Evolutionary conservation across 1,140 invertebrate genomes (phyloP).

Genomic region (Drosophila oshimai): DNA sequence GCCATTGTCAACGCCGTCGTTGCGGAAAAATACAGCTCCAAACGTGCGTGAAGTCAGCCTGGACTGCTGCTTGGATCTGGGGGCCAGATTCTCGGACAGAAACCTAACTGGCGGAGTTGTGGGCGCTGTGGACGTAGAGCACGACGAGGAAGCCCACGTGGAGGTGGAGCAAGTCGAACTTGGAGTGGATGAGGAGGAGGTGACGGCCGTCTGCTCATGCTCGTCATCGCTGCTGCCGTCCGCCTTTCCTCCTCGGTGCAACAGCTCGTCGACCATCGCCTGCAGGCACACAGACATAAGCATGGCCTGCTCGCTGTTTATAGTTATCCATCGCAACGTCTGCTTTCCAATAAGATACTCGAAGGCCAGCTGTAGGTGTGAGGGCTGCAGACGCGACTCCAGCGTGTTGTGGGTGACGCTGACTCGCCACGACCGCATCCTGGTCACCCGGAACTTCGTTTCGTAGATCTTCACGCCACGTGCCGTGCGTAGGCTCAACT

Average conservation of each 20-base stretch:
- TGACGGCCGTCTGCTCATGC: conserved; percentile 41
- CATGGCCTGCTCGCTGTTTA: conserved; percentile 95
- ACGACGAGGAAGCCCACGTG: conserved; percentile 41
- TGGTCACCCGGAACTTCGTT: conserved; percentile 94
- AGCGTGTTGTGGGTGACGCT: conserved; percentile 90
- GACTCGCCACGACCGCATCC: conserved; percentile 98
- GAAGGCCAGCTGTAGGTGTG: conserved; percentile 90
- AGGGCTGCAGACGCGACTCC: conserved; percentile 56
- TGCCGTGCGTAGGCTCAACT: conserved; percentile 88
- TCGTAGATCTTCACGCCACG: conserved; percentile 86
- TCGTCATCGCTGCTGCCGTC: conserved; percentile 59
- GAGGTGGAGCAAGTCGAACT: conserved; percentile 82
- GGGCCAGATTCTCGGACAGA: conserved; percentile 65
- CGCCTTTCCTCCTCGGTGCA: conserved; percentile 85
- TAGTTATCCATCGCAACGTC: conserved; percentile 95
- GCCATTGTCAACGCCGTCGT: conserved; percentile 81
- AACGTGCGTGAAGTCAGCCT: conserved; percentile 81
- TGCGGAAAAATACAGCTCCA: conserved; percentile 85
- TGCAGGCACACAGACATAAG: conserved; percentile 97
- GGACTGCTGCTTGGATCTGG: conserved; percentile 77
- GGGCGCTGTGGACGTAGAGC: conserved; percentile 81
- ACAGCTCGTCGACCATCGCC: conserved; percentile 96
- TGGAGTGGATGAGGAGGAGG: conserved; percentile 55
- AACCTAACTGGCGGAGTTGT: conserved; percentile 75
- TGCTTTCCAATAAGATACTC: conserved; percentile 98